Evolutionary conservation across 37 sponge, comb jelly and placozoan genomes (phyloP), one percentile per base, ranked within the genome.

Genomic region (Diacarnus erythraeanus): DNA sequence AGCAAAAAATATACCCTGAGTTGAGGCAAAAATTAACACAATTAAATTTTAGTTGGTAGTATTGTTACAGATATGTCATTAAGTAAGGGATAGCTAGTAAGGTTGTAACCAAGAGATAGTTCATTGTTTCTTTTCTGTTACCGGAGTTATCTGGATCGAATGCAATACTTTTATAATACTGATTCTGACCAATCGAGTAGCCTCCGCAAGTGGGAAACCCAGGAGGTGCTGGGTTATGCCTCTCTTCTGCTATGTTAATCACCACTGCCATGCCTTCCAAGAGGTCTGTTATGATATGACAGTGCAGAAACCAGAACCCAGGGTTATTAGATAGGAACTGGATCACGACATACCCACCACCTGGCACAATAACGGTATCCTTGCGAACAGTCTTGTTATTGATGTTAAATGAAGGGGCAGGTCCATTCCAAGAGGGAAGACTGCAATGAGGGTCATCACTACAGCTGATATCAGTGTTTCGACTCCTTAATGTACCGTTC

Each of bases 221-320:
- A 65, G 41, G 67, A 47, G 88, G 82, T 26, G 82, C 77, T 20
- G 77, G 77, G 64, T 47, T 69, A 20, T 81, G 71, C 42, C 57
- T 31, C 17, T 6, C 3, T 36, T 71, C 65, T n/a, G 34, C 42
- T 42, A 88, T 89, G 43, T 85, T 77, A 15, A 94, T 77, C 26
- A 94, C 57, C 38, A 88, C 66, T 27, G 89, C 85, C 95, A 94
- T 94, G 6, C 95, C 95, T 51, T 87, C 86, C 44, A 90, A 41
- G 15, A 85, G 91, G 72, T 96, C 88, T 18, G 79, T 38, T 34
- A 86, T 89, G 67, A 93, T 88, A 61, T 96, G 97, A 65, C 94
- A 96, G 79, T 96, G 97, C 33, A 93, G 57, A 42, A 96, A 92
- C 97, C 97, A 96, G 63, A 75, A 78, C 4, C 97, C 97, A 29